phyloP scores from a whole-genome alignment of 1,140 invertebrate genomes.

The Drosophila tropicalis region DNA sequence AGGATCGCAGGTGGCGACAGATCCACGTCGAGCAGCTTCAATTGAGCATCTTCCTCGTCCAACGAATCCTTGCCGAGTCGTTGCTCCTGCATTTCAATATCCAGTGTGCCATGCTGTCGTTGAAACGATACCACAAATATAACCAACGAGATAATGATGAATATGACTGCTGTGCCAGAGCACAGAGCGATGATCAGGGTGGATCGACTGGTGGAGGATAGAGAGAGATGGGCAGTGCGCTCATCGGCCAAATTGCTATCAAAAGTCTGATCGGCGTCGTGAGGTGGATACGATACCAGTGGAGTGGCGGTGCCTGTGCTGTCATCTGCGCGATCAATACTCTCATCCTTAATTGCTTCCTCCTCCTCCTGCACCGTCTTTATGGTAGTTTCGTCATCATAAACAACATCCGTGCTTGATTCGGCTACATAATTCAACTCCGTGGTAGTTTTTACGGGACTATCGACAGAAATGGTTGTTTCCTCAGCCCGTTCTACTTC shows the following conservation, averaged over 20 bases:
- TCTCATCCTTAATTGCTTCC: conserved; percentile 26
- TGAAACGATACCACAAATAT: conserved; percentile 77
- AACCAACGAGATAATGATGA: conserved; percentile 65
- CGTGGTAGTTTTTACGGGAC: not conserved
- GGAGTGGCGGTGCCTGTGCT: conserved; percentile 72
- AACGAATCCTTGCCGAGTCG: conserved; percentile 71
- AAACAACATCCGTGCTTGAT: not conserved
- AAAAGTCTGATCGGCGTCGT: conserved; percentile 64
- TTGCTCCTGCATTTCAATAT: conserved; percentile 81
- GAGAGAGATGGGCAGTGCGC: conserved; percentile 49
- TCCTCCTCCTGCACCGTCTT: conserved; percentile 17
- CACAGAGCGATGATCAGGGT: conserved; percentile 70
- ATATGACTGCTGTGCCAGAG: conserved; percentile 68
- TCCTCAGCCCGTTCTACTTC: conserved; percentile 4
- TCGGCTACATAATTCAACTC: conserved; percentile 20
- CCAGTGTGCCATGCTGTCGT: conserved; percentile 71
- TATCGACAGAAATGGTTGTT: not conserved
- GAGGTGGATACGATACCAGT: conserved; percentile 68
- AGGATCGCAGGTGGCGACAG: conserved; percentile 54
- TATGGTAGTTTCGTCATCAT: not conserved
- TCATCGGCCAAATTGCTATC: conserved; percentile 74
- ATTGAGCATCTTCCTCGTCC: conserved; percentile 74
- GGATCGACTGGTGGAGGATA: conserved; percentile 54
- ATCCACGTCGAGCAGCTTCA: conserved; percentile 74
- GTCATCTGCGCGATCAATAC: conserved; percentile 50